Evolutionary conservation across 2,888 invertebrate genomes (phyloP).

Genomic region (Panzeria rudis): DNA sequence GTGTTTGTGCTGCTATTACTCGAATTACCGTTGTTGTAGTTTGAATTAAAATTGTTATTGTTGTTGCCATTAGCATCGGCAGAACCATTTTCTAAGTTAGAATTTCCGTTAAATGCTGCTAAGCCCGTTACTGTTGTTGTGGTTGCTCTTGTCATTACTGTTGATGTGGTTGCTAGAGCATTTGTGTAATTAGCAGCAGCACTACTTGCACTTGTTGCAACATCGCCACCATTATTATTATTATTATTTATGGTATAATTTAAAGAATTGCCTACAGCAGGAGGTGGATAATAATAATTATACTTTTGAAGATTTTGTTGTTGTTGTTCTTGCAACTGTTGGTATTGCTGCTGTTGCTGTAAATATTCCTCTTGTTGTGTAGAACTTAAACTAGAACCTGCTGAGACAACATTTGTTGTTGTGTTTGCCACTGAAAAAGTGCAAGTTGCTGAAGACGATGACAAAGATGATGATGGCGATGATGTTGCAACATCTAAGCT

Average conservation of each 20-base stretch:
- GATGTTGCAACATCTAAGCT: constrained; percentile 49
- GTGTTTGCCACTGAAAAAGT: constrained; percentile 70
- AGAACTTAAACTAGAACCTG: constrained; percentile 73
- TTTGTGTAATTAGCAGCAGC: constrained; percentile 30
- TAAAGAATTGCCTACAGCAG: constrained; percentile 59
- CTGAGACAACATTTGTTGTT: constrained; percentile 57
- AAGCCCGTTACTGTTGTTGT: constrained; percentile 76
- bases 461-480: constrained; percentile 39
- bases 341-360: constrained; percentile 66
- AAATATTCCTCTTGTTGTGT: constrained; percentile 48
- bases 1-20: constrained; percentile 38
- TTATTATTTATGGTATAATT: constrained; percentile 30
- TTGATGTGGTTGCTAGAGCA: constrained; percentile 38
- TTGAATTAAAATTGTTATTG: constrained; percentile 68
- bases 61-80: constrained; percentile 75
- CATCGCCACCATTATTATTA: constrained; percentile 12
- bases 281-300: constrained; percentile 71
- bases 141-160: constrained; percentile 7
- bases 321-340: constrained; percentile 64
- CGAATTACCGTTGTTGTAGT: constrained; percentile 66
- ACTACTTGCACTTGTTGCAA: constrained; percentile 53
- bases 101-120: constrained; percentile 82
- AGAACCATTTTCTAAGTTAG: constrained; percentile 79
- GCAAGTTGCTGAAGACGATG: constrained; percentile 65
- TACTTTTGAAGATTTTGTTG: constrained; percentile 64